Evolutionary conservation across 1,140 invertebrate genomes (phyloP).

Genomic region (Trichoplusia ni): DNA sequence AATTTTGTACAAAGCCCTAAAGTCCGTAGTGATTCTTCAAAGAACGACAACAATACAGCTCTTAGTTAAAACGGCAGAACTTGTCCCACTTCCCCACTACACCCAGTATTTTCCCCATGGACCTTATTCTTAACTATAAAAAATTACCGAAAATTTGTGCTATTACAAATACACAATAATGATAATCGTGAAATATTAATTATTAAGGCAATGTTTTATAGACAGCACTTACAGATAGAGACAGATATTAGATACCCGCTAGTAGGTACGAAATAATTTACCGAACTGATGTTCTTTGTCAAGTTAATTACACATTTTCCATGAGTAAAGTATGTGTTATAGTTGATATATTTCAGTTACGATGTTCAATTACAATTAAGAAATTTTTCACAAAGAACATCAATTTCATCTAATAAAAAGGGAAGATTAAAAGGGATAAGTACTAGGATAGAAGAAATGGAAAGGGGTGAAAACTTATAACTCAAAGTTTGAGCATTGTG

Average conservation of each 20-base stretch:
- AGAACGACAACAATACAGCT: background rate
- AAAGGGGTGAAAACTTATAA: slow-evolving; percentile 37
- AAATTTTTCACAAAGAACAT: slow-evolving; percentile 15
- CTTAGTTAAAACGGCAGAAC: background rate
- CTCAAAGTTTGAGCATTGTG: slow-evolving; percentile 48
- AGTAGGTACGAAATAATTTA: slow-evolving; percentile 11
- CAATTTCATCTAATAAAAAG: slow-evolving; percentile 9
- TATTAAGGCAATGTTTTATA: slow-evolving; percentile 53
- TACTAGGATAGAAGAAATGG: slow-evolving; percentile 40
- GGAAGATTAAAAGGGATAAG: slow-evolving; percentile 22
- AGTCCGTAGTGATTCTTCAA: background rate
- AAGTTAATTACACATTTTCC: slow-evolving; percentile 1
- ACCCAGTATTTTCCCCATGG: slow-evolving; percentile 33
- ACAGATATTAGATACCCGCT: slow-evolving; percentile 32
- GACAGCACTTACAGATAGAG: slow-evolving; percentile 45
- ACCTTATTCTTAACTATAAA: slow-evolving; percentile 7
- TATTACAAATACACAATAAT: slow-evolving; percentile 42
- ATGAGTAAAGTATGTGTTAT: no score
- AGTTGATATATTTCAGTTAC: no score
- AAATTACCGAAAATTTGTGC: slow-evolving; percentile 43
- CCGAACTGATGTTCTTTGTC: background rate
- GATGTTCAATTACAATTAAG: background rate
- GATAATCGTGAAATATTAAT: slow-evolving; percentile 43
- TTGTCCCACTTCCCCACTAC: background rate
- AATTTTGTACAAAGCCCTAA: background rate